Evolutionary conservation across 2,888 invertebrate species (phyloP).

Genomic region (Chouioia cunea): DNA sequence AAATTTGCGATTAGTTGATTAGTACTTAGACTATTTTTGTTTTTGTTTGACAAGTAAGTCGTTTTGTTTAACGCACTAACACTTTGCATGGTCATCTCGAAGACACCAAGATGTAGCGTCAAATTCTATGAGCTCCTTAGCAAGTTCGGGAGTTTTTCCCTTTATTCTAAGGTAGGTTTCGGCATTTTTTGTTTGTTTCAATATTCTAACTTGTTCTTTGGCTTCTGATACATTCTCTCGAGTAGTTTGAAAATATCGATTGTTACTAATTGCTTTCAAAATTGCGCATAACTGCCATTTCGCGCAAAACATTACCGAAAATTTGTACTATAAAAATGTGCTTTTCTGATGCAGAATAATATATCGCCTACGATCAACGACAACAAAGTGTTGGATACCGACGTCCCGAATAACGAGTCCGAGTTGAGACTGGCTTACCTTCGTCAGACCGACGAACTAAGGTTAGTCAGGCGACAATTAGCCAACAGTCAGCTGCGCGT

Average conservation of each 20-base stretch:
- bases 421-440: conserved; percentile 83
- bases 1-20: conserved; percentile 13
- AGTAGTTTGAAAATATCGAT: conserved; percentile 18
- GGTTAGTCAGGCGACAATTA: conserved; percentile 82
- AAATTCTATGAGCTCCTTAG: conserved; percentile 63
- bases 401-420: conserved; percentile 65
- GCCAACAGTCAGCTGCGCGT: conserved; percentile 84
- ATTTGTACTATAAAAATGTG: conserved; percentile 7
- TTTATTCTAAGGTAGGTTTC: conserved; percentile 60
- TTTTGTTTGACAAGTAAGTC: conserved; percentile 31
- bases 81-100: conserved; percentile 63
- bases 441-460: conserved; percentile 83
- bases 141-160: conserved; percentile 61
- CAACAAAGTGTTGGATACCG: conserved; percentile 62
- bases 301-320: background rate
- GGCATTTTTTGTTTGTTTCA: conserved; percentile 38
- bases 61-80: conserved; percentile 60
- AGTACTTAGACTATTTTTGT: conserved; percentile 22
- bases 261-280: conserved; percentile 30
- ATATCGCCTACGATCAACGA: conserved; percentile 58
- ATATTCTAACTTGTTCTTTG: conserved; percentile 33
- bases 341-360: conserved; percentile 57
- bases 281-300: background rate
- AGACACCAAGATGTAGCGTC: conserved; percentile 63
- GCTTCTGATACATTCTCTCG: background rate